Percentiles rank a stretch among this genome's conserved stretches.
Evolutionary conservation across 2,113 vertebrate genomes (phyloP).

Genomic region (Salvelinus fontinalis): DNA sequence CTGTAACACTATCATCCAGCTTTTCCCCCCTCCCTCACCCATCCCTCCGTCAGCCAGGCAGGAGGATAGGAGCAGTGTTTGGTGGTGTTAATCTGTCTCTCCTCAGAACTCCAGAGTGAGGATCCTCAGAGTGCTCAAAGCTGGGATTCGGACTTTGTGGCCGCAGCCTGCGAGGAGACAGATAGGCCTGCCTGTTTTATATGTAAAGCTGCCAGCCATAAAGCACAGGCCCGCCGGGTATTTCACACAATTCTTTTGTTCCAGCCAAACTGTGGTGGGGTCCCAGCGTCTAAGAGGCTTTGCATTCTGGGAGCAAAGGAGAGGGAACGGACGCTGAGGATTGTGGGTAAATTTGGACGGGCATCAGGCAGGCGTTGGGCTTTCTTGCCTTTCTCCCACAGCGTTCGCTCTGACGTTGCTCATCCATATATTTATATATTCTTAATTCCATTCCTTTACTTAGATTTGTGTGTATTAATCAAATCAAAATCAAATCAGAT

Average conservation of each 20-base stretch:
- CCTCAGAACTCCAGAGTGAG: constrained; percentile 61
- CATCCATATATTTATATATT: no score
- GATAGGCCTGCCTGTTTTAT: constrained; percentile 73
- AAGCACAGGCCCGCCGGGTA: constrained; percentile 61
- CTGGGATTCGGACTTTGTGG: constrained; percentile 59
- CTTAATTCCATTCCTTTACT: no score
- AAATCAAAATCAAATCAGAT: no score
- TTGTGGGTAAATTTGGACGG: constrained; percentile 53
- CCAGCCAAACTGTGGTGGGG: constrained; percentile 55
- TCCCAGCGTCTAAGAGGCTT: constrained; percentile 64
- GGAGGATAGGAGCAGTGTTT: constrained; percentile 47
- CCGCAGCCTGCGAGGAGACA: constrained; percentile 64
- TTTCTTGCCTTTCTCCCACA: constrained; percentile 32
- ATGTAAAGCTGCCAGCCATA: constrained; percentile 72
- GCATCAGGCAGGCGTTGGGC: constrained; percentile 25
- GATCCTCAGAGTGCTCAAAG: constrained; percentile 34
- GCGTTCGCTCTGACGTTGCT: background rate
- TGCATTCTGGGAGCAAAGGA: constrained; percentile 57
- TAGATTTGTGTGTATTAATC: no score
- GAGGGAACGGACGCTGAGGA: constrained; percentile 41
- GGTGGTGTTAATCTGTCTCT: constrained; percentile 64
- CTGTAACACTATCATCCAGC: no score
- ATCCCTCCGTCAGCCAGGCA: constrained; percentile 3
- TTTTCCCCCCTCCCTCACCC: background rate
- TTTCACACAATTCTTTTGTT: constrained; percentile 59